Conservation (phyloP, 2,113 vertebrate species). For the Brevimyrus niger region DNA sequence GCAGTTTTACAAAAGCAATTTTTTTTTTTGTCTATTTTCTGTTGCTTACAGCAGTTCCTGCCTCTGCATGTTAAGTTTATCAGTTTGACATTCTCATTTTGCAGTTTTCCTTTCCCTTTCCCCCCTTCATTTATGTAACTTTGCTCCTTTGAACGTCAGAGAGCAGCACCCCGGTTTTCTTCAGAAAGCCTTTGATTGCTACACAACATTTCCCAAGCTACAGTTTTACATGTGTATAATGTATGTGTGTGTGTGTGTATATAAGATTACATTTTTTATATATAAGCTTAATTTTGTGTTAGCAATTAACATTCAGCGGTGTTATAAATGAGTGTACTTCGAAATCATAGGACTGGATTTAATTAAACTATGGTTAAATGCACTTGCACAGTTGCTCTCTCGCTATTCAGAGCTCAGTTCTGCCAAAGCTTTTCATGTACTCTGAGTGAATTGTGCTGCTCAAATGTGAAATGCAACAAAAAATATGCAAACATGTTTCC, state of each 20-base stretch:
- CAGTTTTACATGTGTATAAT: background rate
- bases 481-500: background rate
- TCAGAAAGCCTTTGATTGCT: background rate
- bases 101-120: background rate
- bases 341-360: background rate
- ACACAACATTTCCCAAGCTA: background rate
- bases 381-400: background rate
- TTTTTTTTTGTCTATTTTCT: background rate
- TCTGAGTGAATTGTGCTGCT: background rate
- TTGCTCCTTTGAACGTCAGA: background rate
- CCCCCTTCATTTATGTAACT: background rate
- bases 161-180: background rate
- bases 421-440: background rate
- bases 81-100: background rate
- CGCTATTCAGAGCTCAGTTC: background rate
- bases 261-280: background rate
- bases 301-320: background rate
- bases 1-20: background rate
- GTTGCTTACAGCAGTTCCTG: background rate
- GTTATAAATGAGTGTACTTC: background rate
- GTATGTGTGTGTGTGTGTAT: background rate
- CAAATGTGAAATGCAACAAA: background rate
- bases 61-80: conserved; percentile 11
- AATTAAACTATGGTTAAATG: background rate
- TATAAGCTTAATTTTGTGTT: background rate